Conservation (phyloP, 2,113 vertebrate genomes). For the Macroglossus sobrinus region DNA sequence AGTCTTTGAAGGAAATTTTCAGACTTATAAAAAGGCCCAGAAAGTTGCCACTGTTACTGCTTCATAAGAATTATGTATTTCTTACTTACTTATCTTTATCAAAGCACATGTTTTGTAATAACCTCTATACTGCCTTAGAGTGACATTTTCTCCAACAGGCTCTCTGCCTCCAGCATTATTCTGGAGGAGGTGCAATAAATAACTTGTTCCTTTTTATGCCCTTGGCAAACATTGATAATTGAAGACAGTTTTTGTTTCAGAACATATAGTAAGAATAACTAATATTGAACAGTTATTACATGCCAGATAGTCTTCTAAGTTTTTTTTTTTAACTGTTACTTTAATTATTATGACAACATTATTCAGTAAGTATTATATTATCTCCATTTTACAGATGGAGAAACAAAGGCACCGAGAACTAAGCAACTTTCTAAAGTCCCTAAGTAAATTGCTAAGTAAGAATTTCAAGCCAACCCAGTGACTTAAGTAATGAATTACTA, state of each 20-base stretch:
- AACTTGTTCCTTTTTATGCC: neutral
- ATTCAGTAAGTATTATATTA: neutral
- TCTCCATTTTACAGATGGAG: neutral
- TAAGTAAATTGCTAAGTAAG: neutral
- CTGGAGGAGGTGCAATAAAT: neutral
- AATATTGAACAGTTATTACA: neutral
- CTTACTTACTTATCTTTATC: neutral
- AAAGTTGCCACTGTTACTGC: neutral
- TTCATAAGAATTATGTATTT: neutral
- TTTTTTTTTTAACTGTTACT: neutral
- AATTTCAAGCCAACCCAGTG: neutral
- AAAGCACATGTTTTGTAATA: neutral
- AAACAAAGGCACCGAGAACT: neutral
- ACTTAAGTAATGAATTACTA: neutral
- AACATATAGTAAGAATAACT: neutral
- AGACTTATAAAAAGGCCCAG: neutral
- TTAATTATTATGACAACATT: neutral
- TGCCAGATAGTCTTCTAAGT: neutral
- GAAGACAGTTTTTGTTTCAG: neutral
- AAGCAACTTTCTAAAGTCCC: neutral
- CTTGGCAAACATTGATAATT: neutral
- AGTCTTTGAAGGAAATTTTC: neutral
- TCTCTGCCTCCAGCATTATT: neutral
- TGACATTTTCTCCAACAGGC: neutral
- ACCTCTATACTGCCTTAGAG: neutral